Evolutionary conservation across 1,140 invertebrate genomes (phyloP).

Genomic region (Phocides pigmalion): DNA sequence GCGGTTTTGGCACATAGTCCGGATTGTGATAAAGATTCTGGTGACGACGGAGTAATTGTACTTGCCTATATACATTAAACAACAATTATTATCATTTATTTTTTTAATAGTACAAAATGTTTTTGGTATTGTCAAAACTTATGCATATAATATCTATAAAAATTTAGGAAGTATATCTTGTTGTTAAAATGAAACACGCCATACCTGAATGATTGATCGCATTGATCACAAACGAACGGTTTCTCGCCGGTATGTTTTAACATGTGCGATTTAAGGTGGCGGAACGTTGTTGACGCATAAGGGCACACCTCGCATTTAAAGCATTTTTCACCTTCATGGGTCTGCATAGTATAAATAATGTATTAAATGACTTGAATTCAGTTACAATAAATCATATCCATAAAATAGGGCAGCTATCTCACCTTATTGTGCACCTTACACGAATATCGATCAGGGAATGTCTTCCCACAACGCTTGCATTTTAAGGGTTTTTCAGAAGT

Average conservation of each 20-base stretch:
- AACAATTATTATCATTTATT: not conserved
- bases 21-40: conserved; percentile 97
- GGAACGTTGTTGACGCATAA: conserved; percentile 95
- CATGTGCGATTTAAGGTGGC: conserved; percentile 98
- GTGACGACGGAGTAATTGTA: conserved; percentile 95
- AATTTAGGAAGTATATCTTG: too few species aligned
- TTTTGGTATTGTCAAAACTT: too few species aligned
- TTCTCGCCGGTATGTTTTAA: conserved; percentile 97
- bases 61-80: conserved; percentile 87
- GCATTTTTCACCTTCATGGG: conserved; percentile 98
- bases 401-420: not conserved
- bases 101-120: too few species aligned
- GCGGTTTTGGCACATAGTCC: conserved; percentile 94
- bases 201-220: conserved; percentile 89
- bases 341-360: conserved; percentile 76
- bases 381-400: too few species aligned
- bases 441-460: conserved; percentile 94
- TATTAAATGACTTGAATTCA: too few species aligned
- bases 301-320: conserved; percentile 98
- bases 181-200: too few species aligned
- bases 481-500: conserved; percentile 95
- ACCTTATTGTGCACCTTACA: conserved; percentile 88
- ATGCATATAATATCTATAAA: too few species aligned
- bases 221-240: conserved; percentile 93
- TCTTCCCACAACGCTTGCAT: conserved; percentile 96